Evolutionary conservation across 1,140 invertebrate species (phyloP).

Genomic region (Neotoxoptera formosana): DNA sequence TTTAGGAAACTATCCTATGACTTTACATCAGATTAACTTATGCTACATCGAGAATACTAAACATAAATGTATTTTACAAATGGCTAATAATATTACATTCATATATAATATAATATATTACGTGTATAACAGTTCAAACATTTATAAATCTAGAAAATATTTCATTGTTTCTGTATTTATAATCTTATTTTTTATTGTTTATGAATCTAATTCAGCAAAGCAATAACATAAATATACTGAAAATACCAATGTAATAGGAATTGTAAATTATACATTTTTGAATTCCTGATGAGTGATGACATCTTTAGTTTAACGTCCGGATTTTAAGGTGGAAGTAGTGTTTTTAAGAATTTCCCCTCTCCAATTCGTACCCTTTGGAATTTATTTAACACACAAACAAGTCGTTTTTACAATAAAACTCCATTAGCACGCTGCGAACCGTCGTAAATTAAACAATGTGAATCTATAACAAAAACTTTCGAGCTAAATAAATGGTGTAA

Average conservation of each 20-base stretch:
- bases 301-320: not conserved
- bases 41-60: not conserved
- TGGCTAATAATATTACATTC: not conserved
- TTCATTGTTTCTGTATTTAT: not conserved
- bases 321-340: not conserved
- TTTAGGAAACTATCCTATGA: not conserved
- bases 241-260: not conserved
- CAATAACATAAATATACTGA: not conserved
- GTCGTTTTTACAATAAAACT: not conserved
- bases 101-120: too few species aligned
- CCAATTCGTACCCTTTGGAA: not conserved
- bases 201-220: not conserved
- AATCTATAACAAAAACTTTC: not conserved
- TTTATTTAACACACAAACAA: slow-evolving; percentile 8
- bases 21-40: not conserved
- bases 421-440: not conserved
- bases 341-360: not conserved
- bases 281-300: not conserved
- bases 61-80: not conserved
- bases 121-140: not conserved
- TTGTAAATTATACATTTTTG: not conserved
- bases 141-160: not conserved
- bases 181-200: not conserved
- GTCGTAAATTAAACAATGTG: not conserved
- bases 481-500: not conserved